phyloP scores from a whole-genome alignment of 2,888 invertebrate genomes.

The Coelopa pilipes region DNA sequence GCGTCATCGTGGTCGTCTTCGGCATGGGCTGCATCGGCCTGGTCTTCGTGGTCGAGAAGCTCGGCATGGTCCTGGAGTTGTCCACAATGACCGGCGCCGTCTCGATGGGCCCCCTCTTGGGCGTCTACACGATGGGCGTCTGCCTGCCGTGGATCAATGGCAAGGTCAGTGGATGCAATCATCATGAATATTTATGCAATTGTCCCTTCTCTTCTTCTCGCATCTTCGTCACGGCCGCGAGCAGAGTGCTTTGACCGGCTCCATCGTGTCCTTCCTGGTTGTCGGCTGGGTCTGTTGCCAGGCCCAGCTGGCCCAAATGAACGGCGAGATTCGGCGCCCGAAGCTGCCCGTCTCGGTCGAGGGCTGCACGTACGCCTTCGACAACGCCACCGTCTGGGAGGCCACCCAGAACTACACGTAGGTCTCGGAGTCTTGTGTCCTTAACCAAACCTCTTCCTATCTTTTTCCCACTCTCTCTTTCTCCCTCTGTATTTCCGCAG shows the following conservation, averaged over 20 bases:
- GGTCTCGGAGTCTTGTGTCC: conserved; percentile 26
- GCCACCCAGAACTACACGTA: conserved; percentile 52
- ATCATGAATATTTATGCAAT: conserved; percentile 57
- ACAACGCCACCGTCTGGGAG: conserved; percentile 54
- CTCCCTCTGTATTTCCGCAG: conserved; percentile 39
- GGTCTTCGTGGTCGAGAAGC: conserved; percentile 76
- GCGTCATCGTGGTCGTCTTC: conserved; percentile 74
- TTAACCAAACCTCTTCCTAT: not conserved
- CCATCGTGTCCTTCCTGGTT: conserved; percentile 72
- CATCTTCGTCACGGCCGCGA: too few relatives aligned
- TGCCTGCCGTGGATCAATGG: conserved; percentile 74
- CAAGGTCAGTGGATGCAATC: conserved; percentile 65
- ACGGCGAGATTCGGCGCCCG: conserved; percentile 71
- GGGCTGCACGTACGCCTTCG: conserved; percentile 65
- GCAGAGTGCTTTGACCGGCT: conserved; percentile 78
- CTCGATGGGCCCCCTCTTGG: conserved; percentile 76
- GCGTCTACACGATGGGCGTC: conserved; percentile 77
- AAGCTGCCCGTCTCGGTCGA: conserved; percentile 69
- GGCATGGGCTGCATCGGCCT: conserved; percentile 75
- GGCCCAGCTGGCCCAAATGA: conserved; percentile 76
- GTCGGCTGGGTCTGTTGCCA: conserved; percentile 78
- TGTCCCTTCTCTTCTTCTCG: not conserved
- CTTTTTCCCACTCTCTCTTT: not conserved
- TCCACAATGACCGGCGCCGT: conserved; percentile 74
- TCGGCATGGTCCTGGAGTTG: conserved; percentile 76